Evolutionary conservation across 2,888 invertebrate genomes (phyloP), one percentile per base, ranked within the genome.

Genomic region (Melanostoma mellinum): DNA sequence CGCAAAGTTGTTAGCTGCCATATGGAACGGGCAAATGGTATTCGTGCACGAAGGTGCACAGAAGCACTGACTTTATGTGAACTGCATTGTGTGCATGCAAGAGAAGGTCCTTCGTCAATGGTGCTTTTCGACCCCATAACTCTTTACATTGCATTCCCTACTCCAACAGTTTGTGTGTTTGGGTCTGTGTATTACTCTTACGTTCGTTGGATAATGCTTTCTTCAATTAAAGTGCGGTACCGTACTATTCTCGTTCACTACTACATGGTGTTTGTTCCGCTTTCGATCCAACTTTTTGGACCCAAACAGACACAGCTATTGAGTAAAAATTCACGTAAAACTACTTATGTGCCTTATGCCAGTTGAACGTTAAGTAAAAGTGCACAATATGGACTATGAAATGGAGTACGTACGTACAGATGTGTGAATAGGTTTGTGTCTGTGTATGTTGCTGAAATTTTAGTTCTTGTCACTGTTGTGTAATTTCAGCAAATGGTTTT

Each of bases 211-310:
- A 77, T 73, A 73, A 63, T 69, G 77, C 46, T 63, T 50, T 63
- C 56, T 82, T 77, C 82, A 82, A 82, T 82, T 82, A 77, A 77
- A 82, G 73, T 82, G 73, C 68, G 63, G 73, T 58, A 52, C 60
- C 58, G 53, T 61, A 63, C 63, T 61, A 67, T 81, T 61, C 72
- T 61, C 71, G 53, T 81, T 75, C 42, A 60, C 42, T 46, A 20
- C 20, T 20, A 20, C 20, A 20, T 46, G 61, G 30, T 65, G 76
- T 71, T 71, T 32, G 48, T 8, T 58, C 48, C 42, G 36, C 52
- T 8, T 30, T 10, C 5, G 44, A 42, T 42, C 32, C 44, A 44
- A 44, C 42, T 6, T 42, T 40, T 55, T 55, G 10, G n/a, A 35
- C 2, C 3, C 0, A 36, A 10, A 50, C 30, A 6, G 36, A 35